Evolutionary conservation across 2,888 invertebrate genomes (phyloP).

Genomic region (Belgica antarctica): DNA sequence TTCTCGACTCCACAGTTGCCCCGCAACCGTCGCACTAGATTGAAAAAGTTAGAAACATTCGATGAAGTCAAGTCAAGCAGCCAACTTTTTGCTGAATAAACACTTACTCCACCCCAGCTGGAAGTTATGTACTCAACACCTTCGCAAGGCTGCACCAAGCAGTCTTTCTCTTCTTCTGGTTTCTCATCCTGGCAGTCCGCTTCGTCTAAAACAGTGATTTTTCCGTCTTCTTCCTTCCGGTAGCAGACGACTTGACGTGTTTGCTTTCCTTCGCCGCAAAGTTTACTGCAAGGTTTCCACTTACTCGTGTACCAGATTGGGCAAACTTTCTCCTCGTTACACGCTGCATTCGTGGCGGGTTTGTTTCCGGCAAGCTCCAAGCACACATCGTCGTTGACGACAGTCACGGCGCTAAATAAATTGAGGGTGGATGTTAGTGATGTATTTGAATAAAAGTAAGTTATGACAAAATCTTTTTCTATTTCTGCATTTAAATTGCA

Average conservation of each 20-base stretch:
- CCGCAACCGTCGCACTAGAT: conserved; percentile 77
- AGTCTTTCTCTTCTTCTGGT: conserved; percentile 68
- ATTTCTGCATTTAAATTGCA: background rate
- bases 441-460: conserved; percentile 9
- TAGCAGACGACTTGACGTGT: conserved; percentile 78
- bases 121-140: conserved; percentile 89
- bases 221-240: conserved; percentile 61
- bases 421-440: no score
- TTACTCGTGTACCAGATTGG: conserved; percentile 84
- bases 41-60: conserved; percentile 20
- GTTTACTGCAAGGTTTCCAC: conserved; percentile 87
- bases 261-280: conserved; percentile 88
- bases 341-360: conserved; percentile 67
- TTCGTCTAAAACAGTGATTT: conserved; percentile 66
- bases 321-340: conserved; percentile 75
- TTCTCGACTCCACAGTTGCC: conserved; percentile 69
- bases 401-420: conserved; percentile 59
- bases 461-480: conserved; percentile 8
- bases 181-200: conserved; percentile 66
- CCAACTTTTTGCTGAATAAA: background rate
- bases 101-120: conserved; percentile 82
- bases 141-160: conserved; percentile 78
- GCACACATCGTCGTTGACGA: conserved; percentile 75
- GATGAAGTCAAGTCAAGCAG: background rate
- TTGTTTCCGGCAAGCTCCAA: conserved; percentile 65